Base-by-base conservation (phyloP, 2,888 invertebrate species). In the Zygogramma bicolorata region DNA sequence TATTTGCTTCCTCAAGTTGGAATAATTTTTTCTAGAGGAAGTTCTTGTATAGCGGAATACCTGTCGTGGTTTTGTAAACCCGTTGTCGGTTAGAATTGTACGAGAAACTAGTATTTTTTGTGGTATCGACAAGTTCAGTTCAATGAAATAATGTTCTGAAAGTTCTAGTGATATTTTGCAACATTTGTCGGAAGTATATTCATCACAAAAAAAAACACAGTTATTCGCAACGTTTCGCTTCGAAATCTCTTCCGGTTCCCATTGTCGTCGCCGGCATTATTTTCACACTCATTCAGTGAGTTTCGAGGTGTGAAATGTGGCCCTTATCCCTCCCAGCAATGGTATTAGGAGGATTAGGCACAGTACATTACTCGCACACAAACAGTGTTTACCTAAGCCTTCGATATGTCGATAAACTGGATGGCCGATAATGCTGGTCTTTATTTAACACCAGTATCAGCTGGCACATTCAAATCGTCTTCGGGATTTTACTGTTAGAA, bases 301-400 rank as follows among this genome's bases (percentile, higher is more conserved):
- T 77, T 78, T 75, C 69, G 81, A 84, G 85, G 86, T 85, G 85
- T 83, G 85, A 85, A 85, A 80, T 81, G 80, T 80, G 80, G 72
- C 81, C 78, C 82, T 85, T 83, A 85, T 85, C 85, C 84, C 78
- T 79, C 79, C 81, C 8, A 78, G 82, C 80, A 81, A 83, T 82
- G 82, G 85, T 77, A 85, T 86, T 86, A 85, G 83, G 79, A 75
- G 83, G 85, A 84, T 86, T 87, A 86, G 78, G 77, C 76, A 83
- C 85, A 82, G 83, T 80, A 82, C 85, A 84, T 85, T 85, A 84
- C 83, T 82, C 81, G 77, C 78, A 79, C 79, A 87, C 84, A 87
- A 87, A 85, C 82, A 84, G 73, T 87, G 86, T 87, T 87, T 77
- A 77, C 77, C 75, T 77, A 74, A 71, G 71, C 74, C 80, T 81